Percentiles rank a stretch among this genome's conserved stretches.
Evolutionary conservation across 1,140 invertebrate genomes (phyloP).

Genomic region (Cyclargus thomasi): DNA sequence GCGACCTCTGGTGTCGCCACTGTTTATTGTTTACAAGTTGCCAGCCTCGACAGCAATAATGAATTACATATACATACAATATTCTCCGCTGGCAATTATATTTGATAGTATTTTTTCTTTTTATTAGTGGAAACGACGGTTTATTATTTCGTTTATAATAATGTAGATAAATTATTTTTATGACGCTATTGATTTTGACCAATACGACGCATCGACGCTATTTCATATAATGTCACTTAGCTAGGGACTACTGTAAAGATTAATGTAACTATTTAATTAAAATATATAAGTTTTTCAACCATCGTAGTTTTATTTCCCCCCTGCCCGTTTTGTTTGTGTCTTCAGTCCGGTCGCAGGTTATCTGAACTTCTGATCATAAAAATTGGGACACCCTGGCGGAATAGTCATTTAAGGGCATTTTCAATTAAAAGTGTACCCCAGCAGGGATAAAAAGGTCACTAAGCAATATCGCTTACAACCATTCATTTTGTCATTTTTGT

Average conservation of each 20-base stretch:
- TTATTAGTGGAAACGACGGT: slow-evolving; percentile 52
- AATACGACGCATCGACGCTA: slow-evolving; percentile 68
- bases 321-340: background rate
- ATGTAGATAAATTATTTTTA: slow-evolving; percentile 72
- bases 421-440: too few relatives aligned
- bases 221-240: slow-evolving; percentile 62
- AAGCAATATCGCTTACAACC: too few relatives aligned
- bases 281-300: slow-evolving; percentile 72
- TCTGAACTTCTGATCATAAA: too few relatives aligned
- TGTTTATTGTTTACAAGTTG: slow-evolving; percentile 21
- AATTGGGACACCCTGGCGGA: too few relatives aligned
- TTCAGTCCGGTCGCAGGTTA: too few relatives aligned
- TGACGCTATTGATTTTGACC: slow-evolving; percentile 57
- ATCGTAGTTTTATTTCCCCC: slow-evolving; percentile 33
- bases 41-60: slow-evolving; percentile 19
- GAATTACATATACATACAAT: slow-evolving; percentile 14
- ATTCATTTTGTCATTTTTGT: too few relatives aligned
- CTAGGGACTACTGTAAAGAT: slow-evolving; percentile 71
- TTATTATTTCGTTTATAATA: slow-evolving; percentile 59
- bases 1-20: background rate
- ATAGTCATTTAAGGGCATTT: too few relatives aligned
- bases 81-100: slow-evolving; percentile 38
- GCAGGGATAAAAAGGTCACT: too few relatives aligned
- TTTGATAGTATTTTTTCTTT: slow-evolving; percentile 24
- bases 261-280: slow-evolving; percentile 74